Evolutionary conservation across 2,797 vertebrate genomes (phyloP).

Genomic region (Varecia variegata): DNA sequence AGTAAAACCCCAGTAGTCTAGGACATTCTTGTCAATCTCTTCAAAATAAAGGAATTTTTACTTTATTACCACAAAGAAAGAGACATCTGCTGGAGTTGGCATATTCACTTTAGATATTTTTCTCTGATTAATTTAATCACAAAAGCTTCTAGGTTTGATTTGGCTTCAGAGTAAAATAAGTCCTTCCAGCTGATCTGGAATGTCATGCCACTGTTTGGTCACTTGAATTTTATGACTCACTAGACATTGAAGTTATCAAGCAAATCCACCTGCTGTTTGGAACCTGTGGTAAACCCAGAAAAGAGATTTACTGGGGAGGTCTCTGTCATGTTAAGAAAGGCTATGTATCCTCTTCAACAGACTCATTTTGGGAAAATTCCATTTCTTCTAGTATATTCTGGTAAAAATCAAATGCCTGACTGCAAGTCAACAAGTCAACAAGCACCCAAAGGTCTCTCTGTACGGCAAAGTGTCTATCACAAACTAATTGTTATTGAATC

Average conservation of each 20-base stretch:
- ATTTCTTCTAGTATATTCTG: not conserved
- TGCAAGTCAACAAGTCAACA: not conserved
- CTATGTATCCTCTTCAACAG: not conserved
- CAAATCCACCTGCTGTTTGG: not conserved
- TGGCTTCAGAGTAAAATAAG: not conserved
- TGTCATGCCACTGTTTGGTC: not conserved
- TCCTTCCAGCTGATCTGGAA: not conserved
- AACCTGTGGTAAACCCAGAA: not conserved
- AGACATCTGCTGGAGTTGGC: not conserved
- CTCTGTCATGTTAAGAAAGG: not conserved
- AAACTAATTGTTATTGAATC: not conserved
- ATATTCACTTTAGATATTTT: not conserved
- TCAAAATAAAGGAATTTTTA: not conserved
- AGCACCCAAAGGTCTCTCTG: not conserved
- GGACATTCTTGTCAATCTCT: not conserved
- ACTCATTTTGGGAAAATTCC: not conserved
- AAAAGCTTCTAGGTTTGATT: not conserved
- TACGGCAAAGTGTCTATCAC: not conserved
- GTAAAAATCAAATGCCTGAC: not conserved
- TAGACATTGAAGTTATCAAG: not conserved
- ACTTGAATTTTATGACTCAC: not conserved
- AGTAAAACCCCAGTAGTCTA: not conserved
- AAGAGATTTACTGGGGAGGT: not conserved
- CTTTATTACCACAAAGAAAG: not conserved
- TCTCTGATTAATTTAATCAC: not conserved